A percentile compares a stretch with the other conserved stretches of the same genome.
These are phyloP conservation scores for Limnothrissa miodon DNA, from an alignment of 2,113 vertebrate genomes.

Conservation along the genomic window DNA sequence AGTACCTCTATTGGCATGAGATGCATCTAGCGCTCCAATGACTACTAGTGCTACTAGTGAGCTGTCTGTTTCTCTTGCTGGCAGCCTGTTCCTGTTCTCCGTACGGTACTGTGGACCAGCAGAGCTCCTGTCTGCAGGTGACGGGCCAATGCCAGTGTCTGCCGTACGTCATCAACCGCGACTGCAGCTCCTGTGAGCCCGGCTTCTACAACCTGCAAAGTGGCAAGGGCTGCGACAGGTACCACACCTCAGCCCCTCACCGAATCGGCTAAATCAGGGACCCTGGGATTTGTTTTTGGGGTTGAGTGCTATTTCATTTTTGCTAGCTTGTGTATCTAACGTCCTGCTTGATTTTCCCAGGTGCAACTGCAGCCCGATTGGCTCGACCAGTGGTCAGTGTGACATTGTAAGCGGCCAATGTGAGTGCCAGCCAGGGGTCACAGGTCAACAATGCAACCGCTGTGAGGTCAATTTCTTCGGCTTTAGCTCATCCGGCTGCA, in stretches of 20 bases:
- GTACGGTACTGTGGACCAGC: constrained; percentile 72
- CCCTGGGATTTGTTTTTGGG: too few relatives aligned
- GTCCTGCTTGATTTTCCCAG: constrained; percentile 65
- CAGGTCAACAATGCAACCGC: constrained; percentile 80
- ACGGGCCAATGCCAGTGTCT: constrained; percentile 91
- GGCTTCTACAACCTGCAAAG: constrained; percentile 93
- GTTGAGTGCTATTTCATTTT: too few relatives aligned
- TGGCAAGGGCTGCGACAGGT: constrained; percentile 86
- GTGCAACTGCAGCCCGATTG: constrained; percentile 86
- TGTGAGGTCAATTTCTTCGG: constrained; percentile 93
- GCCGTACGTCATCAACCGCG: constrained; percentile 79
- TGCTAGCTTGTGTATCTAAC: too few relatives aligned
- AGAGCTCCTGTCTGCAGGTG: constrained; percentile 79
- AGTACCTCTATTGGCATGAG: neutral
- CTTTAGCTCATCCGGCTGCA: constrained; percentile 89
- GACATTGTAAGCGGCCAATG: constrained; percentile 87
- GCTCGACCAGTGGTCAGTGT: constrained; percentile 90
- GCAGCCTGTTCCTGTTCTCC: constrained; percentile 87
- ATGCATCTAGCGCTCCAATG: neutral
- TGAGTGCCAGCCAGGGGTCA: constrained; percentile 91
- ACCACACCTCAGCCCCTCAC: neutral
- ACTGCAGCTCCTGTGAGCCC: constrained; percentile 84
- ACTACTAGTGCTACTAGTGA: neutral
- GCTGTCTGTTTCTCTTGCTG: constrained; percentile 11
- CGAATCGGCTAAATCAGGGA: too few relatives aligned